Percentiles rank a stretch among this genome's conserved stretches.
phyloP scores from a whole-genome alignment of 2,113 vertebrate species.

The Procavia capensis region DNA sequence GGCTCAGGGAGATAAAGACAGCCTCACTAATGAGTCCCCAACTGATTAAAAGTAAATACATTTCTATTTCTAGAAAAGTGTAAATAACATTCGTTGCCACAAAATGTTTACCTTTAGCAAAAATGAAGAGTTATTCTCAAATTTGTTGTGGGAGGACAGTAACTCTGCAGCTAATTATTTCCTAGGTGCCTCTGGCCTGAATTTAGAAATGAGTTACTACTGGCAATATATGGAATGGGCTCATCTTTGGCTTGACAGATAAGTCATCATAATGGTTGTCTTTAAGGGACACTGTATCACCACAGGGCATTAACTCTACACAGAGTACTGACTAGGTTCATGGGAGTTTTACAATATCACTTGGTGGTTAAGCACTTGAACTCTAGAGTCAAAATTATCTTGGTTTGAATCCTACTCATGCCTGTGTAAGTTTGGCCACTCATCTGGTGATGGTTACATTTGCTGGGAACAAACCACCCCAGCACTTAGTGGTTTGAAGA shows the following conservation, averaged over 20 bases:
- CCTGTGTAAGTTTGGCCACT: background rate
- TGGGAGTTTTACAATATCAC: background rate
- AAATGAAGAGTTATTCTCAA: conserved; percentile 84
- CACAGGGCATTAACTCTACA: background rate
- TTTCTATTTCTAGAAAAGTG: conserved; percentile 87
- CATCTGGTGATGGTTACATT: background rate
- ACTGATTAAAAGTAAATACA: conserved; percentile 90
- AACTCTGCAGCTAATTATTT: conserved; percentile 88
- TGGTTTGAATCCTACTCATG: background rate
- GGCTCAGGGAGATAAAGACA: conserved; percentile 86
- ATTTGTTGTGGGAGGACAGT: conserved; percentile 87
- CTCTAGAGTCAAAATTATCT: background rate
- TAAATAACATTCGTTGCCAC: conserved; percentile 86
- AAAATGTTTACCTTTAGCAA: conserved; percentile 87
- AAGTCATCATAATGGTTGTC: conserved; percentile 31
- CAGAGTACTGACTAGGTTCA: background rate
- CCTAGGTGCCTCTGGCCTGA: conserved; percentile 86
- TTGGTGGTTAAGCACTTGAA: background rate
- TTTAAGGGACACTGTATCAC: background rate
- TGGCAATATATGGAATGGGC: conserved; percentile 76
- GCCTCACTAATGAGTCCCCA: conserved; percentile 87
- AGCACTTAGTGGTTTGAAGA: background rate
- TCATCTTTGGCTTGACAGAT: conserved; percentile 78
- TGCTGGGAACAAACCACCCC: background rate
- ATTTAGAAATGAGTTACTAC: conserved; percentile 85